Percentiles rank a stretch among this genome's conserved stretches.
These are phyloP conservation scores for Nasonia giraulti DNA, from an alignment of 1,140 invertebrate species.

Conservation along the genomic window DNA sequence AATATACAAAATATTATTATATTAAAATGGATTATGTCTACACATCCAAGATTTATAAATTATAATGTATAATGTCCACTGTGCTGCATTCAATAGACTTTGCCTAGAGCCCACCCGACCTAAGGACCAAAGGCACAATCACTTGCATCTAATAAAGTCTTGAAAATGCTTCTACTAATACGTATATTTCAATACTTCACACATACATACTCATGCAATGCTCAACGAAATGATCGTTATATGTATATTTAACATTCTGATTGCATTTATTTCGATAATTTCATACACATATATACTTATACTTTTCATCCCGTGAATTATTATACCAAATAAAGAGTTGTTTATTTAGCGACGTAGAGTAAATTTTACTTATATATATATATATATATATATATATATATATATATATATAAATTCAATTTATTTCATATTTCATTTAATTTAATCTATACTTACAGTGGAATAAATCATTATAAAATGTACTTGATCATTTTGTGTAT, in stretches of 20 bases:
- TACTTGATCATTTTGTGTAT: conserved; percentile 12
- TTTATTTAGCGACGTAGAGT: neutral
- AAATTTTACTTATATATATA: neutral
- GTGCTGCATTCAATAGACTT: conserved; percentile 71
- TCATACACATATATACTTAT: neutral
- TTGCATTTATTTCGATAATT: conserved; percentile 17
- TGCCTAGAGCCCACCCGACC: conserved; percentile 71
- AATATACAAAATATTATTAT: conserved; percentile 66
- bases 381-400: neutral
- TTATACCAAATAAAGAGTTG: neutral
- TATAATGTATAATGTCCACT: conserved; percentile 71
- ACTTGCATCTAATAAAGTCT: conserved; percentile 69
- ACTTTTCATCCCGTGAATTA: neutral
- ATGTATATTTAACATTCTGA: neutral
- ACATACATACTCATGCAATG: neutral
- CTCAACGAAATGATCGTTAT: neutral
- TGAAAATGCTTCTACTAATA: conserved; percentile 66
- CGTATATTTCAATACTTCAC: conserved; percentile 55
- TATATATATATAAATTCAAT: too few relatives aligned
- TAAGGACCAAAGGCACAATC: conserved; percentile 74
- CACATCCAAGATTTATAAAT: conserved; percentile 72
- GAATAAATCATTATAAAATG: conserved; percentile 23
- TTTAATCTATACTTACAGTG: neutral
- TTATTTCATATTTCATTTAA: neutral
- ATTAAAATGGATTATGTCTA: conserved; percentile 69